These are phyloP conservation scores for Escarpia spicata DNA, from an alignment of 2,888 invertebrate species.

Conservation along the genomic window DNA sequence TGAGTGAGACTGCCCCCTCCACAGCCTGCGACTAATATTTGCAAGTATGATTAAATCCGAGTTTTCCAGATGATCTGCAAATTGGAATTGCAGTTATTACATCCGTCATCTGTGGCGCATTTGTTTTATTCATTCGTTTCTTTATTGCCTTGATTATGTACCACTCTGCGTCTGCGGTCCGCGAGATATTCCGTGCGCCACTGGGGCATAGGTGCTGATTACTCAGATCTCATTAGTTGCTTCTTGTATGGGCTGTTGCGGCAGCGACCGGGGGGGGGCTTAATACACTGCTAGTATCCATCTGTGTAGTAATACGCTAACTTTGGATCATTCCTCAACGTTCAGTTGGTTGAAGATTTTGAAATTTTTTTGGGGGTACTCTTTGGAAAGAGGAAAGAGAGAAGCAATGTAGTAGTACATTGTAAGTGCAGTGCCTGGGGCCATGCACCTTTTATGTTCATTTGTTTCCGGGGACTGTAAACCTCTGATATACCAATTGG, in stretches of 20 bases:
- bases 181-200: not conserved
- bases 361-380: no score
- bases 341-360: no score
- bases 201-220: not conserved
- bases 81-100: constrained; percentile 16
- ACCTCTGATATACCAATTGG: no score
- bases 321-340: no score
- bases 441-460: no score
- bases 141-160: constrained; percentile 16
- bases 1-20: not conserved
- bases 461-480: no score
- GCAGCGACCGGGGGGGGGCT: not conserved
- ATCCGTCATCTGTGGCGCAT: not conserved
- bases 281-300: no score
- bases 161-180: not conserved
- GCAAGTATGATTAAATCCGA: constrained; percentile 13
- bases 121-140: constrained; percentile 9
- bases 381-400: no score
- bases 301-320: no score
- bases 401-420: no score
- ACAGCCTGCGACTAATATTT: not conserved
- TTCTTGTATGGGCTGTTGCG: not conserved
- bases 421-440: no score
- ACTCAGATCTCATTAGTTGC: not conserved
- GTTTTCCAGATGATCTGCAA: constrained; percentile 16